Evolutionary conservation across 2,888 invertebrate species (phyloP), one percentile per base, ranked within the genome.

Genomic region (Dysmachus trigonus): DNA sequence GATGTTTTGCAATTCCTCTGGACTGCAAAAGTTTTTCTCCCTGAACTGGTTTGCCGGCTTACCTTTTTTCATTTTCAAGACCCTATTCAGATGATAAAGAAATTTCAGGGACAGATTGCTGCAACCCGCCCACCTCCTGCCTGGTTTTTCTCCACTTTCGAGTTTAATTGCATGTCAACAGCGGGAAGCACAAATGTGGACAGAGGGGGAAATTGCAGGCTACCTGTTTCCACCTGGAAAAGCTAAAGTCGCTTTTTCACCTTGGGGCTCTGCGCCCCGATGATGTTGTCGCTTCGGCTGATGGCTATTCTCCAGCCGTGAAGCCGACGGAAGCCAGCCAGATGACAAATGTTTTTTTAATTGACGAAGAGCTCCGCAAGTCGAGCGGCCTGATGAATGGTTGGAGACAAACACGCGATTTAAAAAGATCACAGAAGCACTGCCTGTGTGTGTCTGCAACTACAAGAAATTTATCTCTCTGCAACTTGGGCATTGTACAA

Each of bases 131-230:
- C 73, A 33, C 73, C 73, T 31, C n/a, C 27, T 22, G 22, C 10
- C 73, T 13, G 73, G n/a, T 13, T 27, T 31, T 31, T 73, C 73
- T 73, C 73, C 30, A 73, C 73, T 35, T 73, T 31, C n/a, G 35
- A 73, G n/a, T 73, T 73, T 73, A 73, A 73, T 73, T 73, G 73
- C 73, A 18, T 73, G 73, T 73, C 73, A 31, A 18, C 33, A 62
- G 27, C 62, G 62, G 27, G 22, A 33, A 31, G n/a, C 73, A 18
- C 33, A 73, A 73, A 73, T 35, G 73, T 73, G 7, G 62, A 1
- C 47, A 15, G 8, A 10, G 2, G 35, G 35, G 31, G 35, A 33
- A n/a, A 73, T 73, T 73, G 73, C 73, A 31, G 35, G 33, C 27
- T 15, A 31, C 33, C 73, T 73, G 4, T 73, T 10, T 73, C 35